These are phyloP conservation scores for Rhamnusium bicolor DNA, from an alignment of 2,888 invertebrate genomes.

Conservation along the genomic window DNA sequence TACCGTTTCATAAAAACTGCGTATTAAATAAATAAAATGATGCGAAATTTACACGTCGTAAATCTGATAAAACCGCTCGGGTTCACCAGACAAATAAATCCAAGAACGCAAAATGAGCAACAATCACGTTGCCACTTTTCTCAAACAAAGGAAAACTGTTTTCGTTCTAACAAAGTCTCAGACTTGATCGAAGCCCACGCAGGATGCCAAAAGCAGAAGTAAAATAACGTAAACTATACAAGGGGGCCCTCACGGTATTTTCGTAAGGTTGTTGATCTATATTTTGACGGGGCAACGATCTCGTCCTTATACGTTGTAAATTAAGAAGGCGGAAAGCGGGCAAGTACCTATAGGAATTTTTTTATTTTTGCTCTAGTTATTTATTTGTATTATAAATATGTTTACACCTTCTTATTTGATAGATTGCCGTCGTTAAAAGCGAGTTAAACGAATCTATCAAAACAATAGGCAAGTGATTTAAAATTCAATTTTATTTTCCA, in stretches of 20 bases:
- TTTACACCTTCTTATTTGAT: background rate
- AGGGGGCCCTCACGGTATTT: slow-evolving; percentile 14
- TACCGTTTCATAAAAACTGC: background rate
- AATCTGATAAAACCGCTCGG: background rate
- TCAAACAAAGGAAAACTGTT: background rate
- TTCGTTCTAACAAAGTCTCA: background rate
- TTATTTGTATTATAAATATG: background rate
- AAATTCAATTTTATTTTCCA: too few species aligned
- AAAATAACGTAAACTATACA: slow-evolving; percentile 16
- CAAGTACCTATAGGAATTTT: slow-evolving; percentile 20
- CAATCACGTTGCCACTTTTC: background rate
- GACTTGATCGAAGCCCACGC: slow-evolving; percentile 6
- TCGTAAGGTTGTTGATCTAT: slow-evolving; percentile 28
- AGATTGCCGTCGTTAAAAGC: background rate
- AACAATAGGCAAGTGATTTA: background rate
- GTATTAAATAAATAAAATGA: background rate
- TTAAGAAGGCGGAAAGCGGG: slow-evolving; percentile 17
- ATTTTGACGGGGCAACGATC: slow-evolving; percentile 26
- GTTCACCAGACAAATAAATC: background rate
- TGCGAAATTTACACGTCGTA: background rate
- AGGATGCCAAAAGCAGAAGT: slow-evolving; percentile 15
- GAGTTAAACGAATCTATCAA: background rate
- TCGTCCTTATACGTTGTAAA: slow-evolving; percentile 1
- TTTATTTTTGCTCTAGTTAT: background rate
- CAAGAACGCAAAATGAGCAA: background rate